Conservation (phyloP, 2,888 invertebrate species). For the Agrochola lychnidis region DNA sequence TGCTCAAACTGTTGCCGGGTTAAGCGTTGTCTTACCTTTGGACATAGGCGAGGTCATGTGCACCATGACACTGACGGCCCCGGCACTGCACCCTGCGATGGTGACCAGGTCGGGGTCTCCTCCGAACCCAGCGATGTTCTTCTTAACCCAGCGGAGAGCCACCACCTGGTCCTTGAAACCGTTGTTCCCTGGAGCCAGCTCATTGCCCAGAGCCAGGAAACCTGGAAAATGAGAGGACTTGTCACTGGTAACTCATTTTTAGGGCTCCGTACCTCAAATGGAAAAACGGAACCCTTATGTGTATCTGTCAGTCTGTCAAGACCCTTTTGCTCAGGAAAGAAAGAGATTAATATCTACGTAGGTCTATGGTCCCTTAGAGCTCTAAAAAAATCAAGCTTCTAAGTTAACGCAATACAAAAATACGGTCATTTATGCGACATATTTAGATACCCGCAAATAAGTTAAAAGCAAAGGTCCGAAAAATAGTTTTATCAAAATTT, state of each 20-base stretch:
- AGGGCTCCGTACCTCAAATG: too few relatives aligned
- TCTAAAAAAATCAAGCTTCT: too few relatives aligned
- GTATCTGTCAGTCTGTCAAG: too few relatives aligned
- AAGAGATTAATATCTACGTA: too few relatives aligned
- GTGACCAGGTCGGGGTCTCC: conserved; percentile 92
- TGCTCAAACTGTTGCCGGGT: neutral
- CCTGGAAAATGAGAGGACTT: conserved; percentile 75
- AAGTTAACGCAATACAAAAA: too few relatives aligned
- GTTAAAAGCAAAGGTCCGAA: too few relatives aligned
- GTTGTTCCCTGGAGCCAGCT: conserved; percentile 92
- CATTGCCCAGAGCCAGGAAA: conserved; percentile 90
- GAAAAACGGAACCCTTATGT: too few relatives aligned
- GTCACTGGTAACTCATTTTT: neutral
- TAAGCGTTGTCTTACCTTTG: conserved; percentile 33
- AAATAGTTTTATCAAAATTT: too few relatives aligned
- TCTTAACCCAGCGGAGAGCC: conserved; percentile 88
- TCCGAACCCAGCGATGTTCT: conserved; percentile 92
- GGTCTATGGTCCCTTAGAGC: too few relatives aligned
- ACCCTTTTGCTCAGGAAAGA: too few relatives aligned
- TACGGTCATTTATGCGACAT: too few relatives aligned
- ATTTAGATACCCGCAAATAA: too few relatives aligned
- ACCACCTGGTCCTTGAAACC: conserved; percentile 93
- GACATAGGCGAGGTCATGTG: conserved; percentile 64
- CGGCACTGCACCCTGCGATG: conserved; percentile 90
- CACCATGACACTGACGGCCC: conserved; percentile 73